Evolutionary conservation across 1,140 invertebrate genomes (phyloP), one percentile per base, ranked within the genome.

Genomic region (Drosophila ananassae): DNA sequence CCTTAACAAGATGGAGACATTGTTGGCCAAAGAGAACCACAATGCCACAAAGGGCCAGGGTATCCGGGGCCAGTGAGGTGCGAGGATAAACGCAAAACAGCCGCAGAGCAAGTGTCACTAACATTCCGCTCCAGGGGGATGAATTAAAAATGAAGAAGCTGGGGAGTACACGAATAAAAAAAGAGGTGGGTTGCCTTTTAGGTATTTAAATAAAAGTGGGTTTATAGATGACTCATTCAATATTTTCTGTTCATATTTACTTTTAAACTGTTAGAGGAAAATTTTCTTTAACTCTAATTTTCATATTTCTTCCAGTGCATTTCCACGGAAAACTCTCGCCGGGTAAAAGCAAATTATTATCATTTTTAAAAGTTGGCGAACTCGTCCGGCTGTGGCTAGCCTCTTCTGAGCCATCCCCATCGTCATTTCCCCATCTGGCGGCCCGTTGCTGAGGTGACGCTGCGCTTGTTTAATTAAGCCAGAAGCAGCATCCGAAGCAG

Each of bases 391-490:
- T 48, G 46, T 28, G 47, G 28, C 44, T 48, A 25, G 32, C 47
- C 7, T 21, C 56, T 34, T 34, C 37, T 30, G 37, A 37, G 41
- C n/a, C 46, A 21, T n/a, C n/a, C 13, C 41, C 13, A n/a, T 13
- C 13, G 7, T 17, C 60, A 12, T 28, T 54, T 37, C 10, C 44
- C 32, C 63, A 68, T 59, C 51, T 55, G 57, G 53, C 37, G 57
- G 53, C 37, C 56, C 39, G 76, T 79, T 73, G 79, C 79, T 83
- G 73, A 83, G 80, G 80, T 83, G 80, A 63, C 51, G 73, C 57
- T 76, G 73, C 83, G 83, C 79, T 76, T 87, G 82, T 87, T 87
- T 87, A 87, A 87, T 87, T 87, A 89, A 89, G 83, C 83, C 66
- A 74, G 73, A 75, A 75, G 63, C 55, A 17, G n/a, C 25, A 44